Base-by-base conservation (phyloP, 2,113 vertebrate species). In the Ictidomys tridecemlineatus region DNA sequence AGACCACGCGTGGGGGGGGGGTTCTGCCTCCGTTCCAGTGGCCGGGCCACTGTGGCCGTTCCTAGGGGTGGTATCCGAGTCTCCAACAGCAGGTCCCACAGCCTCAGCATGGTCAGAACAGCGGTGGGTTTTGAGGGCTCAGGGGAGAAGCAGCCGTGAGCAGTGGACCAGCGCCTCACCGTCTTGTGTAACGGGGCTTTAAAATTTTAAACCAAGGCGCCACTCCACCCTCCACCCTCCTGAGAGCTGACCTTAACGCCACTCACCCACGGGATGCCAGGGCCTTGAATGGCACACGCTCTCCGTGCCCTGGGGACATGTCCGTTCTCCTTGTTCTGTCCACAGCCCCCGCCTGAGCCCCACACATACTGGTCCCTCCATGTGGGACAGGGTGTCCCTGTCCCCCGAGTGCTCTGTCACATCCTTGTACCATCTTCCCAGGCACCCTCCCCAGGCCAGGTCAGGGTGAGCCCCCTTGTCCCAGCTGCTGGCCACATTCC, bases 1-100 rank as follows among this genome's bases (percentile, higher is more conserved):
- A 39, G 4, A 95, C 39, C 9, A 34, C 2, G 1, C 45, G 0
- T 14, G 0, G 53, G 0, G 20, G 0, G 53, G 0, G 8, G n/a
- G 53, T 28, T 63, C 63, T 45, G 37, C 65, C 26, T 73, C 32
- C 53, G 72, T 5, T 0, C 42, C 39, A 4, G 37, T 0, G 10
- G 5, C 45, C 53, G 42, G 42, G 65, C 53, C 56, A 12, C 22
- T 28, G 83, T 82, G 74, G 45, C 56, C 2, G 0, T 24, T 7
- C 30, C 79, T 32, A 39, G 10, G 26, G 39, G 5, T 72, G 34
- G 39, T 61, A 34, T 18, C 26, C 39, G 26, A 48, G 39, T 63
- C n/a, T 32, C n/a, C 30, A 11, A 16, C 11, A 56, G 10, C n/a
- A n/a, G 74, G 11, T 61, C 13, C 30, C 17, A 32, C 0, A 32